A percentile compares a stretch with the other conserved stretches of the same genome.
These are phyloP conservation scores for Mohoua ochrocephala DNA, from an alignment of 2,113 vertebrate species.

Conservation along the genomic window DNA sequence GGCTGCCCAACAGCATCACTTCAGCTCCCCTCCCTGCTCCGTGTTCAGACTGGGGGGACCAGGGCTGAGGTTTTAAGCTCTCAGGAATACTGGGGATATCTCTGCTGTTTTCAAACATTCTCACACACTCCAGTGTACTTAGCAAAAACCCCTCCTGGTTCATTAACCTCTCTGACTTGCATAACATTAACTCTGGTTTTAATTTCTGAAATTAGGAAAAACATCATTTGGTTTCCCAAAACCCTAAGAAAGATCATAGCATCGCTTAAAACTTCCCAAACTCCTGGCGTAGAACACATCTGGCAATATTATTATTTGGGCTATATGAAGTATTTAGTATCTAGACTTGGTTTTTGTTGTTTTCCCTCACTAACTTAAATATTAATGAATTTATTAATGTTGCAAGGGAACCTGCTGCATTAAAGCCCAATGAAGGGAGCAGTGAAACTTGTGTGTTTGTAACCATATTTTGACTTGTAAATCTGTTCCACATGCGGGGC, in stretches of 20 bases:
- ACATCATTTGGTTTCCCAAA: background rate
- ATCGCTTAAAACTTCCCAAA: background rate
- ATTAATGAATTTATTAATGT: background rate
- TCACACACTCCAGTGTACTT: background rate
- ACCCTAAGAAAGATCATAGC: background rate
- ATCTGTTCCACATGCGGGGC: background rate
- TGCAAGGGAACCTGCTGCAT: background rate
- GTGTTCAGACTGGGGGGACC: fast-evolving
- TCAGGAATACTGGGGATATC: background rate
- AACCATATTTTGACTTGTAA: background rate
- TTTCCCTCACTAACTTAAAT: background rate
- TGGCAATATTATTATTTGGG: background rate
- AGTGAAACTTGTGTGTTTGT: background rate
- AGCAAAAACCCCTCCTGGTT: background rate
- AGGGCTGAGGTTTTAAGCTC: background rate
- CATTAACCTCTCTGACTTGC: background rate
- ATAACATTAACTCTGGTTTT: background rate
- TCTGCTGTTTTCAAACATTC: background rate
- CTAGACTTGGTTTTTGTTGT: background rate
- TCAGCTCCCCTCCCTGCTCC: background rate
- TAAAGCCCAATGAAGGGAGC: background rate
- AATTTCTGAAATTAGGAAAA: background rate
- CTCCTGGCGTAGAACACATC: background rate
- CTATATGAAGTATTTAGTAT: background rate
- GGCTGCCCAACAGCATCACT: background rate